A percentile compares a stretch with the other conserved stretches of the same genome.
Conservation (phyloP, 2,797 vertebrate species). For the Prionace glauca region DNA sequence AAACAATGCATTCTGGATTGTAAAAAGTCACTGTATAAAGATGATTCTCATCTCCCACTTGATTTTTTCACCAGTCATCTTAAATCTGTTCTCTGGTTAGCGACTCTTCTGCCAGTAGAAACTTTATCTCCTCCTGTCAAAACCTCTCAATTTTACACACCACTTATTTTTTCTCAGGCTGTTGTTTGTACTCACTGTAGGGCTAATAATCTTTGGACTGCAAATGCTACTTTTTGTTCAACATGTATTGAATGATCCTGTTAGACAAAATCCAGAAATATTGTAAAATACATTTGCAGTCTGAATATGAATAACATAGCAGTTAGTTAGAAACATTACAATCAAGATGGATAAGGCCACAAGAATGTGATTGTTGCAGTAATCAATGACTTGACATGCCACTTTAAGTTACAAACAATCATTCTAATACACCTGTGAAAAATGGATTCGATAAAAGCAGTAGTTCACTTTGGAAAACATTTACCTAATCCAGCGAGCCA, state of each 20-base stretch:
- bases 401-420: background rate
- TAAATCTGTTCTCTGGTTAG: background rate
- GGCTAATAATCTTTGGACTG: background rate
- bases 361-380: background rate
- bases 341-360: background rate
- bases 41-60: background rate
- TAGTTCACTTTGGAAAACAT: background rate
- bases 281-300: background rate
- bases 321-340: background rate
- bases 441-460: background rate
- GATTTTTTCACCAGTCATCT: background rate
- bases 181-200: background rate
- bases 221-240: background rate
- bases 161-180: background rate
- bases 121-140: background rate
- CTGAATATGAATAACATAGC: background rate
- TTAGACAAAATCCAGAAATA: background rate
- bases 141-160: background rate
- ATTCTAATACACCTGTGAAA: background rate
- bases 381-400: background rate
- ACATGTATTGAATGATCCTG: background rate
- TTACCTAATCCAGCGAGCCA: background rate
- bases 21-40: background rate
- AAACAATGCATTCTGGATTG: background rate
- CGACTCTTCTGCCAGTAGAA: background rate